Conservation (phyloP, 2,113 vertebrate species). For the Nettapus auritus region DNA sequence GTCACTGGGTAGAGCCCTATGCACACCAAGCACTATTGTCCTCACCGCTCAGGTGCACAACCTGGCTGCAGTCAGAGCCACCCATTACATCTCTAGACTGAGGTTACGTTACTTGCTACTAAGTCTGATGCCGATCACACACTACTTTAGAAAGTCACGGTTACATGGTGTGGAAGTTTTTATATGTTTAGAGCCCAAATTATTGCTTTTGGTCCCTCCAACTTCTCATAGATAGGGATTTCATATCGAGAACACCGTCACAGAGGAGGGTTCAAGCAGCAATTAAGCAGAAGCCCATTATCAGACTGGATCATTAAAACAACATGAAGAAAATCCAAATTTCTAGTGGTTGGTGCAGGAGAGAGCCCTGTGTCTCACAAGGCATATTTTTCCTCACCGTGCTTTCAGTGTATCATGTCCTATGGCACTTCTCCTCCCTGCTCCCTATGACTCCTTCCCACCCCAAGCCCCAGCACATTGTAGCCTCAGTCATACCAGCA, state of each 20-base stretch:
- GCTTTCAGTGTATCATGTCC: not conserved
- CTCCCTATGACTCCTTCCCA: not conserved
- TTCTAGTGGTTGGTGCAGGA: not conserved
- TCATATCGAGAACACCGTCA: not conserved
- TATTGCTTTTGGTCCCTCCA: not conserved
- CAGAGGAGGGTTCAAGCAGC: not conserved
- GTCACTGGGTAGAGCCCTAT: not conserved
- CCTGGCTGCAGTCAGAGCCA: not conserved
- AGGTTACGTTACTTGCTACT: not conserved
- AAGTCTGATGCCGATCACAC: not conserved
- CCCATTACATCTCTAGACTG: rapidly evolving
- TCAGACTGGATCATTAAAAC: not conserved
- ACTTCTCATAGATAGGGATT: not conserved
- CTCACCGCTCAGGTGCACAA: rapidly evolving
- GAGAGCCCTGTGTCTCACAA: not conserved
- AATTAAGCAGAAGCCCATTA: not conserved
- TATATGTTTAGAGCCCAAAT: not conserved
- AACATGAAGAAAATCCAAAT: not conserved
- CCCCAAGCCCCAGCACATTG: not conserved
- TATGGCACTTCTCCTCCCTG: not conserved
- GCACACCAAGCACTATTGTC: rapidly evolving
- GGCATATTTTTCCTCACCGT: rapidly evolving
- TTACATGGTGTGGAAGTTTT: not conserved
- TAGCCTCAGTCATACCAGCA: not conserved
- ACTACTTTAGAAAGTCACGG: not conserved